These are phyloP conservation scores for Sinosuthora webbiana DNA, from an alignment of 2,113 vertebrate genomes.

Conservation along the genomic window DNA sequence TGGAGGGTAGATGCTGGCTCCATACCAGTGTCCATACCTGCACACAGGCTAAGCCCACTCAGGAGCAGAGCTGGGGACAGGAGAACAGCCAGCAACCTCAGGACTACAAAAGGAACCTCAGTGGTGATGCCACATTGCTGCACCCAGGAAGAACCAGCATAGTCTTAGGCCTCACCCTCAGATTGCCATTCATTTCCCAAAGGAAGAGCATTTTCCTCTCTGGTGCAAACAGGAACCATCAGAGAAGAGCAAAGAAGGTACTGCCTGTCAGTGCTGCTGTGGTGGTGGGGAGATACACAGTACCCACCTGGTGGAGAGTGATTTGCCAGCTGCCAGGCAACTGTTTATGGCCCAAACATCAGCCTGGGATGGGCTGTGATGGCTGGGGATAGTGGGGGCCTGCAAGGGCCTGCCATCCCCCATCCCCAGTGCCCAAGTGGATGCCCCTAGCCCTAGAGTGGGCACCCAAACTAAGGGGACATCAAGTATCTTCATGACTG, in stretches of 20 bases:
- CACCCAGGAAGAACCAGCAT: not conserved
- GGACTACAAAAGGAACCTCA: not conserved
- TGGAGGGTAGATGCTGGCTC: not conserved
- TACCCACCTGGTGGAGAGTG: accelerated
- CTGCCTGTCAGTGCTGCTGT: not conserved
- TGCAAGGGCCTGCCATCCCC: not conserved
- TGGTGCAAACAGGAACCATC: not conserved
- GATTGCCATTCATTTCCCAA: not conserved
- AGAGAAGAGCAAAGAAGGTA: not conserved
- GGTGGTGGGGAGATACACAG: not conserved
- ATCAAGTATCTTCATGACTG: not conserved
- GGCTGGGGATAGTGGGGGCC: not conserved
- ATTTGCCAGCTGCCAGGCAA: not conserved
- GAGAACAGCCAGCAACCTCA: not conserved
- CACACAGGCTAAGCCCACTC: not conserved
- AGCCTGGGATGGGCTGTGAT: not conserved
- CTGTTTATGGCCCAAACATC: not conserved
- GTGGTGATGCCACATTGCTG: not conserved
- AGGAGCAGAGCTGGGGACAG: not conserved
- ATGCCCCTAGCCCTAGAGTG: not conserved
- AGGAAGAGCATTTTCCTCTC: not conserved
- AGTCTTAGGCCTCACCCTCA: not conserved
- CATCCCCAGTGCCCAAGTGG: accelerated
- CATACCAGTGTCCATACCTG: not conserved
- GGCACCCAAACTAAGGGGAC: not conserved